Conservation (phyloP, 2,113 vertebrate genomes). For the Gambusia affinis region DNA sequence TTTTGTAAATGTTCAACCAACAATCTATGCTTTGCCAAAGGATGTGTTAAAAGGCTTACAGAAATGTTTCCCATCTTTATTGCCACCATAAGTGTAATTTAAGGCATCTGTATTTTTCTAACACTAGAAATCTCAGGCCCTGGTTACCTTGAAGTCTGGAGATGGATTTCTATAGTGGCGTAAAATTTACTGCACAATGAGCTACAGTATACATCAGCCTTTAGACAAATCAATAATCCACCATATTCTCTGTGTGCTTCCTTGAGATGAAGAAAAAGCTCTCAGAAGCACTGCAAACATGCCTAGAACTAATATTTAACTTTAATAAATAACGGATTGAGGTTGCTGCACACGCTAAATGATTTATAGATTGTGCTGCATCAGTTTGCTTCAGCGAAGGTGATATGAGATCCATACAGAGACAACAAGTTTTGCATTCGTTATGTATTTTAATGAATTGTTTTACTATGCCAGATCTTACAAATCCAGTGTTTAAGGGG, state of each 20-base stretch:
- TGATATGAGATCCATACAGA: background rate
- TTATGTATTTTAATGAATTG: background rate
- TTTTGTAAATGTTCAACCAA: background rate
- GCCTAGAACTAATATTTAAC: conserved; percentile 17
- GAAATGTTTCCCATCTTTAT: background rate
- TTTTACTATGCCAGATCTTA: background rate
- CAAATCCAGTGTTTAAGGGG: background rate
- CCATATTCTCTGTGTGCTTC: background rate
- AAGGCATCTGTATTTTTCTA: background rate
- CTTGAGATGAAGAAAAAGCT: background rate
- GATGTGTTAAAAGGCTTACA: background rate
- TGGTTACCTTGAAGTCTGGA: conserved; percentile 4
- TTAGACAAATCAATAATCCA: conserved; percentile 16
- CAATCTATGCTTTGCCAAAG: background rate
- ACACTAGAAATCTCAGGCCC: background rate
- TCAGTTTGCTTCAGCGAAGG: conserved; percentile 1
- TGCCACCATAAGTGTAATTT: background rate
- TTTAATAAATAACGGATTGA: conserved; percentile 23
- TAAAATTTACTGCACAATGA: conserved; percentile 10
- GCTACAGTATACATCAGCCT: conserved; percentile 17
- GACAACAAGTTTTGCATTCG: background rate
- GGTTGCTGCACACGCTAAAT: conserved; percentile 6
- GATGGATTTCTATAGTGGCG: conserved; percentile 12
- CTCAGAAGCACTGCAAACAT: background rate
- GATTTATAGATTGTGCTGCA: conserved; percentile 11